Conservation (phyloP, 2,888 invertebrate species). For the Philereme transversata region DNA sequence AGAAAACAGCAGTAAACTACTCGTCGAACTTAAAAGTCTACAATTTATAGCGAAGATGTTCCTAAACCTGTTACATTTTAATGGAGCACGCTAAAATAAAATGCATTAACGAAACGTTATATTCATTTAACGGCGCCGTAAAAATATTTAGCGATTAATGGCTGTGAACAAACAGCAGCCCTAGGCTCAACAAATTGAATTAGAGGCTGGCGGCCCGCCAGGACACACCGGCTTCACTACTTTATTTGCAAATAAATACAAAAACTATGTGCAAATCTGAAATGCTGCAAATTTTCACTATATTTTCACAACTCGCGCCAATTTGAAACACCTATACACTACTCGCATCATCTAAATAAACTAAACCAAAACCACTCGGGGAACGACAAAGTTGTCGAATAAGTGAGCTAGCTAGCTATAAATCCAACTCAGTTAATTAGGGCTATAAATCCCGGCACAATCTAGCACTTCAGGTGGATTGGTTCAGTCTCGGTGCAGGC, state of each 20-base stretch:
- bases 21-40: slow-evolving; percentile 1
- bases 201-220: slow-evolving; percentile 62
- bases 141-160: slow-evolving; percentile 52
- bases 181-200: slow-evolving; percentile 64
- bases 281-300: slow-evolving; percentile 1
- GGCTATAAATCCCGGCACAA: slow-evolving; percentile 49
- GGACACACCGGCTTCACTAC: slow-evolving; percentile 33
- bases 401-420: slow-evolving; percentile 41
- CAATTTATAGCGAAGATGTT: slow-evolving; percentile 16
- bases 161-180: slow-evolving; percentile 49
- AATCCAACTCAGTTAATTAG: slow-evolving; percentile 55
- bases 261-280: slow-evolving; percentile 1
- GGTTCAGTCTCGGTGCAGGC: slow-evolving; percentile 43
- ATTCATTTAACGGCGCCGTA: slow-evolving; percentile 61
- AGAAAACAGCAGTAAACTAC: background rate
- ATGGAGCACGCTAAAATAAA: slow-evolving; percentile 47
- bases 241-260: slow-evolving; percentile 24
- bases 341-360: slow-evolving; percentile 30
- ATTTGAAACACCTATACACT: background rate
- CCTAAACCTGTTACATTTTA: slow-evolving; percentile 28
- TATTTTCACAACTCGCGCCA: background rate
- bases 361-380: slow-evolving; percentile 34
- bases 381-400: slow-evolving; percentile 50
- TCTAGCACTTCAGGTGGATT: slow-evolving; percentile 48
- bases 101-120: slow-evolving; percentile 55